Percentiles rank a stretch among this genome's conserved stretches.
These are phyloP conservation scores for Ameiurus melas DNA, from an alignment of 2,113 vertebrate genomes.

Conservation along the genomic window DNA sequence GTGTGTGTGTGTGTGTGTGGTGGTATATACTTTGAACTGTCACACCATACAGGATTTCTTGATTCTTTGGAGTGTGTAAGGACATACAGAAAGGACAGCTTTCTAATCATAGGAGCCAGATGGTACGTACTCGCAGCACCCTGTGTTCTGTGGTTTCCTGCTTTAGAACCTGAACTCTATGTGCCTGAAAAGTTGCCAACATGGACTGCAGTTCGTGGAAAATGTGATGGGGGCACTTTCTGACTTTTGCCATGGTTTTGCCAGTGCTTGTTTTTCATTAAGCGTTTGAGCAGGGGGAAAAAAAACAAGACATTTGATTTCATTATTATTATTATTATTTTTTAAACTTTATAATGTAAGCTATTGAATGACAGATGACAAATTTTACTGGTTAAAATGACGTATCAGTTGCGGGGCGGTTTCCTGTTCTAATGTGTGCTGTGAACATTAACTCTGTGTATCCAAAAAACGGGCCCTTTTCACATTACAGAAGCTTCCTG, in stretches of 20 bases:
- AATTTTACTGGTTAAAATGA: neutral
- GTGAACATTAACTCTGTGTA: neutral
- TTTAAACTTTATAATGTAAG: neutral
- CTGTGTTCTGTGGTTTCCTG: conserved; percentile 48
- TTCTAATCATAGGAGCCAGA: conserved; percentile 30
- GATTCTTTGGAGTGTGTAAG: conserved; percentile 18
- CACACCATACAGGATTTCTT: conserved; percentile 3
- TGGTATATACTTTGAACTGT: conserved; percentile 39
- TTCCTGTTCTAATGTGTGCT: neutral
- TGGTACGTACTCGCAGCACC: conserved; percentile 42
- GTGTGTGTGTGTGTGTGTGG: conserved; percentile 21
- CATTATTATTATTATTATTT: neutral
- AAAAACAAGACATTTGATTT: neutral
- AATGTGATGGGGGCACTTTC: conserved; percentile 15
- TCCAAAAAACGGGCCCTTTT: neutral
- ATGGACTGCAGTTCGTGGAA: conserved; percentile 35
- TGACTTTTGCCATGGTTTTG: neutral
- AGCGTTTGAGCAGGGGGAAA: neutral
- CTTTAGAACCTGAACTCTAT: conserved; percentile 14
- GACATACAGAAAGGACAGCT: conserved; percentile 6
- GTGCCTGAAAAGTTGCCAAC: conserved; percentile 32
- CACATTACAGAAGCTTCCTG: neutral
- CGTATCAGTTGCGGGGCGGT: neutral
- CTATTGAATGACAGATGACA: neutral
- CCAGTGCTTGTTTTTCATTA: neutral